Evolutionary conservation across 2,113 vertebrate species (phyloP), one percentile per base, ranked within the genome.

Genomic region (Dunckerocampus dactyliophorus): DNA sequence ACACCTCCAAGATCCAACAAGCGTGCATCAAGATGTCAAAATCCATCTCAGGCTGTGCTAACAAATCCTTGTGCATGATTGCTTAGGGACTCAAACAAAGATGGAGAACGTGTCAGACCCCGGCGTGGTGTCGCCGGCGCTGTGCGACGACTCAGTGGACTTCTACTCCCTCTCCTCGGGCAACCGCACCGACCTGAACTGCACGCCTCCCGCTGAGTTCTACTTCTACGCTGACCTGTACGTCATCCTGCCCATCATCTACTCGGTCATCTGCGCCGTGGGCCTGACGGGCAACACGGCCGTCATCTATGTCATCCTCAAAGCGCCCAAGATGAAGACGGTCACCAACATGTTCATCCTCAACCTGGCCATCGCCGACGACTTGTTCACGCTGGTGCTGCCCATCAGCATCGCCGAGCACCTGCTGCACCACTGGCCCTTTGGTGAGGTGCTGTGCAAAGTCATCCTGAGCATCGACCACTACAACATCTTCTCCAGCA

Each of bases 311-410:
- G 92, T 96, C 43, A 94, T 95, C 75, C 89, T 95, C 49, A 95
- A 93, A 76, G 94, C 92, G 0, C 94, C 95, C 34, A 95, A 93
- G 80, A 95, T 95, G 94, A 95, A 93, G 65, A 95, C 93, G 0
- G 93, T 95, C 8, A 96, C 94, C 51, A 94, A 96, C 8, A 93
- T 96, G 91, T 96, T 96, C 77, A 93, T 93, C 73, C 83, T 97
- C 50, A 97, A 95, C 84, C 75, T 95, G 39, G 93, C 94, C 0
- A 89, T 96, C 0, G 93, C 95, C 0, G 92, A 96, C 0, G 93
- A 94, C 60, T 74, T 97, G 57, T 99, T 95, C 76, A 92, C 93
- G 0, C 76, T 96, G 8, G 95, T 95, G 34, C 55, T 95, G 70
- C 95, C 94, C 0, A 94, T 94, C 57, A 96, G 89, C 65, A 93